These are phyloP conservation scores for Archilochus colubris DNA, from an alignment of 2,113 vertebrate genomes.

Conservation along the genomic window DNA sequence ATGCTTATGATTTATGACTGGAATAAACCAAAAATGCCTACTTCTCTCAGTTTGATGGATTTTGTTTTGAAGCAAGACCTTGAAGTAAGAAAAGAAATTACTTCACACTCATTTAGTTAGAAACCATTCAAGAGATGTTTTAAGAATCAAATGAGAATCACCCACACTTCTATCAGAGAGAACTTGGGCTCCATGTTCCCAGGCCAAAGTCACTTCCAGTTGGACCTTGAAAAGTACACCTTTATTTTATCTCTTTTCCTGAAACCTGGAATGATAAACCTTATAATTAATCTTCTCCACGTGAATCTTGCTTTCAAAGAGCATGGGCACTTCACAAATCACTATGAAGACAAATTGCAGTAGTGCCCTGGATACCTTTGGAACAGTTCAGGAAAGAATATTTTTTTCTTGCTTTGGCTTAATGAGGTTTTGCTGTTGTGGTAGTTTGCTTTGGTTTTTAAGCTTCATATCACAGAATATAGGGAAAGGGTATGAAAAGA, in stretches of 20 bases:
- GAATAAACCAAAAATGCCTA: not conserved
- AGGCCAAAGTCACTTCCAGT: not conserved
- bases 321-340: not conserved
- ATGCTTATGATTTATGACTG: not conserved
- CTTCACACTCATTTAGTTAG: not conserved
- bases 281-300: not conserved
- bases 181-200: not conserved
- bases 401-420: not conserved
- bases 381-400: not conserved
- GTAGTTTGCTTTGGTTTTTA: not conserved
- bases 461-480: not conserved
- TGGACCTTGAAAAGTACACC: not conserved
- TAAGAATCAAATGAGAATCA: not conserved
- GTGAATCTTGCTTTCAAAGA: not conserved
- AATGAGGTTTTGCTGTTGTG: not conserved
- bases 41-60: not conserved
- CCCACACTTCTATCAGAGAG: not conserved
- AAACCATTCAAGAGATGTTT: not conserved
- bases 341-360: not conserved
- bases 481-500: not conserved
- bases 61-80: not conserved
- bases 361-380: not conserved
- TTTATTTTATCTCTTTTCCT: not conserved
- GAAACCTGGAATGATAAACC: not conserved
- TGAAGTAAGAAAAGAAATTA: not conserved